Conservation (phyloP, 2,113 vertebrate species). For the Myrmecophaga tridactyla region DNA sequence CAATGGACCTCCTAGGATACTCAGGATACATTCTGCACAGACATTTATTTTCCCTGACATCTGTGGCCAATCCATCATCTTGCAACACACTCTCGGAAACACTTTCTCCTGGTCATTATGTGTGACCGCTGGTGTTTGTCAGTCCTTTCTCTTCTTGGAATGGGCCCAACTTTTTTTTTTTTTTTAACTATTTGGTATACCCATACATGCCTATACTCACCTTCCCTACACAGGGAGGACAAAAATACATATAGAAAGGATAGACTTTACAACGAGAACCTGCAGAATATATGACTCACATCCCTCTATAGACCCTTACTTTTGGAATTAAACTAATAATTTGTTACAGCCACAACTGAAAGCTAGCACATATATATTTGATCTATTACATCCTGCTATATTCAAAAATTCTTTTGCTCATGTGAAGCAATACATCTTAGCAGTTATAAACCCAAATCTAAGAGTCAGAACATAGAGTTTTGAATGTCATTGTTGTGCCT, state of each 20-base stretch:
- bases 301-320: neutral
- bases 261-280: neutral
- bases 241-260: neutral
- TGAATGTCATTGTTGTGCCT: neutral
- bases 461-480: neutral
- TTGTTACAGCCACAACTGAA: neutral
- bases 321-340: neutral
- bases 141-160: neutral
- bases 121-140: neutral
- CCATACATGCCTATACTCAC: neutral
- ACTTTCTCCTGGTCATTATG: neutral
- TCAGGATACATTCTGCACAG: neutral
- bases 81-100: neutral
- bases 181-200: neutral
- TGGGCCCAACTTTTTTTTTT: neutral
- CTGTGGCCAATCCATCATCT: neutral
- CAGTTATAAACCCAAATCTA: neutral
- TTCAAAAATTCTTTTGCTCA: neutral
- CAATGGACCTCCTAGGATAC: neutral
- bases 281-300: neutral
- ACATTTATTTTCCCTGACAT: neutral
- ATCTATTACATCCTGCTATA: neutral
- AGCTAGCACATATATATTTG: neutral
- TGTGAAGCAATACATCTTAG: neutral
- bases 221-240: neutral